These are phyloP conservation scores for Mus caroli DNA, from an alignment of 2,797 vertebrate genomes.

Conservation along the genomic window DNA sequence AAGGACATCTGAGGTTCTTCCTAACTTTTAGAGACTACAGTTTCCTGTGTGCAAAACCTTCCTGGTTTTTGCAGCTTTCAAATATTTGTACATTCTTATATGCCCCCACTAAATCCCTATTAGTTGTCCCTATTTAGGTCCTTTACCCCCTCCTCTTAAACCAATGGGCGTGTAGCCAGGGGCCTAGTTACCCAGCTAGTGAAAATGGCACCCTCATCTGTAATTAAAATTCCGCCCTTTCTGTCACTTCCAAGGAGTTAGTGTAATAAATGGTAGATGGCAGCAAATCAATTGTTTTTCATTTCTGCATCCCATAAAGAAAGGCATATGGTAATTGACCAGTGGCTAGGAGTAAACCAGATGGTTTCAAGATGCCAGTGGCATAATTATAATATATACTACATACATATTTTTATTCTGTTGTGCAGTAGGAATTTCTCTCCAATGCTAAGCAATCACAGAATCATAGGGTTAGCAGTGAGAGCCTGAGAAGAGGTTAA, in stretches of 20 bases:
- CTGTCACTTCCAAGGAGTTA: slow-evolving; percentile 56
- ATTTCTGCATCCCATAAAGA: slow-evolving; percentile 68
- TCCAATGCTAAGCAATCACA: slow-evolving; percentile 46
- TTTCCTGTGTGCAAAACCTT: slow-evolving; percentile 56
- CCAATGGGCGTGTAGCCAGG: not conserved
- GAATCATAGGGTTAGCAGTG: slow-evolving; percentile 41
- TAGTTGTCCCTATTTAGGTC: slow-evolving; percentile 24
- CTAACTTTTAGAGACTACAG: slow-evolving; percentile 26
- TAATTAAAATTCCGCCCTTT: slow-evolving; percentile 65
- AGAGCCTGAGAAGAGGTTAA: slow-evolving; percentile 8
- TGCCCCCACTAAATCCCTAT: not conserved
- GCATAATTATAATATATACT: slow-evolving; percentile 17
- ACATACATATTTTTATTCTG: slow-evolving; percentile 46
- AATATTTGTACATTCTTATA: slow-evolving; percentile 62
- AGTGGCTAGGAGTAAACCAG: not conserved
- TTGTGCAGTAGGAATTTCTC: slow-evolving; percentile 47
- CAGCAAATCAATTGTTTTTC: slow-evolving; percentile 53
- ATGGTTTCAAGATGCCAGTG: not conserved
- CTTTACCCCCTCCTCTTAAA: slow-evolving; percentile 48
- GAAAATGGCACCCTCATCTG: slow-evolving; percentile 53
- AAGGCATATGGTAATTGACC: slow-evolving; percentile 44
- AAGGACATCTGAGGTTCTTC: slow-evolving; percentile 23
- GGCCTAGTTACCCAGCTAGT: not conserved
- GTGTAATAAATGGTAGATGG: not conserved
- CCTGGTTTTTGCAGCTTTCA: slow-evolving; percentile 51